Percentiles rank a stretch among this genome's conserved stretches.
Conservation (phyloP, 2,888 invertebrate genomes). For the Toxonevra muliebris region DNA sequence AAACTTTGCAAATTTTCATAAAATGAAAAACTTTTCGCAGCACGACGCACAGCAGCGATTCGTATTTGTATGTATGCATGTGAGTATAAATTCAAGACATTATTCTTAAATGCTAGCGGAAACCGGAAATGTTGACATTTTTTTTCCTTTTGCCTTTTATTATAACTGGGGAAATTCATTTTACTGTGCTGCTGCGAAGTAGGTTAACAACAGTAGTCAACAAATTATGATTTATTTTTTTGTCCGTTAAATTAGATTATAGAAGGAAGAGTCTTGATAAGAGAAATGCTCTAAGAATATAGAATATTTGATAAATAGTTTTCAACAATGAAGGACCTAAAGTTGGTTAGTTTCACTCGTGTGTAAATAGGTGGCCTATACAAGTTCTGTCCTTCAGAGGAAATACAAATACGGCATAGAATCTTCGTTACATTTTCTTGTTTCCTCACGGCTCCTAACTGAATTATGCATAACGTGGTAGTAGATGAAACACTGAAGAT, state of each 20-base stretch:
- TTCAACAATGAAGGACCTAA: too few species aligned
- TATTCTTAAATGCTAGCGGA: neutral
- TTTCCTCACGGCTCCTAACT: too few species aligned
- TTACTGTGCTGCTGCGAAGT: neutral
- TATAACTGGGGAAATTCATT: neutral
- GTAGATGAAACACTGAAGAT: too few species aligned
- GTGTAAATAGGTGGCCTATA: neutral
- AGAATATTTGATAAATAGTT: too few species aligned
- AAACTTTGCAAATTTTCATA: constrained; percentile 7
- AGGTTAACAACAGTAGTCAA: neutral
- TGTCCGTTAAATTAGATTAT: too few species aligned
- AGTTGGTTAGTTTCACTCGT: neutral
- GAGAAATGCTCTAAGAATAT: too few species aligned
- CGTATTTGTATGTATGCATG: neutral
- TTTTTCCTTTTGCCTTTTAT: neutral
- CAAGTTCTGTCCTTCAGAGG: neutral
- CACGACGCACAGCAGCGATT: neutral
- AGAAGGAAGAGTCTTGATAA: too few species aligned
- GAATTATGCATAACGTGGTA: too few species aligned
- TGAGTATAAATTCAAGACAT: neutral
- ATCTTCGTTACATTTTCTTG: too few species aligned
- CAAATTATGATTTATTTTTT: neutral
- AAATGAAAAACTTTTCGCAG: neutral
- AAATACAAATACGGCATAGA: too few species aligned
- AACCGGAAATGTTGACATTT: constrained; percentile 3